phyloP scores from a whole-genome alignment of 2,797 vertebrate species.

The Myotis myotis region DNA sequence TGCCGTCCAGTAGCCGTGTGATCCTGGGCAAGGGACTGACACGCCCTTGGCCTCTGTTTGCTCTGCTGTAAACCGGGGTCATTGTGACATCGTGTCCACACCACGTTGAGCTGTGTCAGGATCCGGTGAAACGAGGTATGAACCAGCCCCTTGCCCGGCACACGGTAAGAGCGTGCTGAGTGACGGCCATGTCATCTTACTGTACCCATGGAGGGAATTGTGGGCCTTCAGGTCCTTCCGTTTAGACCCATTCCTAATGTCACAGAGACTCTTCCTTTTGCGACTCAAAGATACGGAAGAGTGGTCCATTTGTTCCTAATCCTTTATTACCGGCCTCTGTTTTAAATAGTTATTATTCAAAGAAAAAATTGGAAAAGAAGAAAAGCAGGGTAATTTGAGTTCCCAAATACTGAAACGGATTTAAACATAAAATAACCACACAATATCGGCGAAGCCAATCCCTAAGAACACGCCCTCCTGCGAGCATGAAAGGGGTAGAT shows the following conservation, averaged over 20 bases:
- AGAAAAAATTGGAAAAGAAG: not conserved
- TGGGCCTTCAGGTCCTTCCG: not conserved
- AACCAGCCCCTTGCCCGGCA: too few species aligned
- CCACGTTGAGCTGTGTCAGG: not conserved
- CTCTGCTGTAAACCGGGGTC: not conserved
- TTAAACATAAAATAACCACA: constrained; percentile 7
- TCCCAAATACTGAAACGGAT: not conserved
- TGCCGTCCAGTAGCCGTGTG: not conserved
- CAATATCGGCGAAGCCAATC: not conserved
- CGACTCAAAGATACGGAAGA: not conserved
- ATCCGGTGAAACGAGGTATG: fast-evolving
- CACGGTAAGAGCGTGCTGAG: fast-evolving
- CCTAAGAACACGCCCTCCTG: not conserved
- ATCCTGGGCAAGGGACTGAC: not conserved
- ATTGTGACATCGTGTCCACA: fast-evolving
- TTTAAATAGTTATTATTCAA: not conserved
- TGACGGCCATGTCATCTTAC: fast-evolving
- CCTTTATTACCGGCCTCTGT: not conserved
- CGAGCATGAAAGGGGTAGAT: fast-evolving
- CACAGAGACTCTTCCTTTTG: not conserved
- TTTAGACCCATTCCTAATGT: not conserved
- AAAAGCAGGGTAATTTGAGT: not conserved
- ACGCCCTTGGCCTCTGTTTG: not conserved
- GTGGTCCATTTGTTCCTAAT: not conserved
- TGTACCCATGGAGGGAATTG: not conserved